Conservation (phyloP, 2,888 invertebrate genomes). For the Platypus cylindrus region DNA sequence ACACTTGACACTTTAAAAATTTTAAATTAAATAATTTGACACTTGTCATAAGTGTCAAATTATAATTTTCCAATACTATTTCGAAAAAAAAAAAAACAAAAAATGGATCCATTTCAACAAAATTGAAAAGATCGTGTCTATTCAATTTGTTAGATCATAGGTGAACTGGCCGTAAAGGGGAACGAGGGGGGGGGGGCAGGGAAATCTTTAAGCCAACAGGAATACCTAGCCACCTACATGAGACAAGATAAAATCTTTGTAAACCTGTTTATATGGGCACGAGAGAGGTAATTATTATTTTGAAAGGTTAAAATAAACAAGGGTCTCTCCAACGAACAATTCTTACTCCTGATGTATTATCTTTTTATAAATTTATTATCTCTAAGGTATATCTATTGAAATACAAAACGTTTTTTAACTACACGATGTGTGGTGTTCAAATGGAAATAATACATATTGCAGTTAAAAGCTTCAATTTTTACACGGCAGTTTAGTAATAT, state of each 20-base stretch:
- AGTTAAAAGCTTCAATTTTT: no score
- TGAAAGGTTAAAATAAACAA: constrained; percentile 15
- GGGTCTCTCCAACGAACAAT: constrained; percentile 12
- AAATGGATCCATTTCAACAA: neutral
- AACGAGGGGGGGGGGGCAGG: no score
- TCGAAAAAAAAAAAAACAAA: constrained; percentile 2
- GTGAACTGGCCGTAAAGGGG: no score
- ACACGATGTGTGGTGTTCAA: no score
- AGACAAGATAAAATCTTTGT: constrained; percentile 11
- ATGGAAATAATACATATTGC: no score
- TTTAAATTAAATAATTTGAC: no score
- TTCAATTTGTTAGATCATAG: constrained; percentile 15
- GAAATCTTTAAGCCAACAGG: constrained; percentile 14
- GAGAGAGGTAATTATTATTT: constrained; percentile 13
- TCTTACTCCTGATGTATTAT: constrained; percentile 7
- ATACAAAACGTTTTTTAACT: constrained; percentile 3
- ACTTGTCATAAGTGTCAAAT: no score
- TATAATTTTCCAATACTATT: no score
- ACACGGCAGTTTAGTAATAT: no score
- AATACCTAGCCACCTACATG: constrained; percentile 16
- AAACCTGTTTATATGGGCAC: constrained; percentile 11
- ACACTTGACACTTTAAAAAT: no score
- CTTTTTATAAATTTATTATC: constrained; percentile 6
- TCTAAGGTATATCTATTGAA: constrained; percentile 4
- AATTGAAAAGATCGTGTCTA: constrained; percentile 1